phyloP scores from a whole-genome alignment of 2,888 invertebrate genomes.

The Luperina testacea region DNA sequence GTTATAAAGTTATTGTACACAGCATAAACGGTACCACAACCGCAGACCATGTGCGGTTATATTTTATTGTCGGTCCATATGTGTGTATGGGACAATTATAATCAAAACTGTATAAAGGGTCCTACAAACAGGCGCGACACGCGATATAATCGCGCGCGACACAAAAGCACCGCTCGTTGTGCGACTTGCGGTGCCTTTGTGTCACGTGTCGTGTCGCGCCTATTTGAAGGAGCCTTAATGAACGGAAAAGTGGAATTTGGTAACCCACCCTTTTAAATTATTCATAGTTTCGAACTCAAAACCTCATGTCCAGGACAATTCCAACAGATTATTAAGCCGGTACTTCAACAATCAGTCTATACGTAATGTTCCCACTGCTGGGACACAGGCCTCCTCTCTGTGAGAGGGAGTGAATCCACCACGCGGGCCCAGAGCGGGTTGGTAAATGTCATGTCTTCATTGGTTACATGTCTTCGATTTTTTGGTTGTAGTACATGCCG shows the following conservation, averaged over 20 bases:
- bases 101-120: neutral
- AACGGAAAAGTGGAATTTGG: neutral
- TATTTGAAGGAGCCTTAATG: no score
- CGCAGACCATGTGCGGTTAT: constrained; percentile 17
- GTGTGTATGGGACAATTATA: neutral
- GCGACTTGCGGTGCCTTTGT: no score
- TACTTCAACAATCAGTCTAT: neutral
- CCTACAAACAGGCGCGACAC: no score
- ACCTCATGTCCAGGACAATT: neutral
- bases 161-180: no score
- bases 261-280: neutral
- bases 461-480: neutral
- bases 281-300: neutral
- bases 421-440: neutral
- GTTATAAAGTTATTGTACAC: constrained; percentile 3
- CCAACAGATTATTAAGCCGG: neutral
- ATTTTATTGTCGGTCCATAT: neutral
- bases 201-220: no score
- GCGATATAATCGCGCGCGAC: no score
- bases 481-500: neutral
- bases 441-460: neutral
- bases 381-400: neutral
- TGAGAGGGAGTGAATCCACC: neutral
- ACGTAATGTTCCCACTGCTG: neutral
- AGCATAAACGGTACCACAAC: constrained; percentile 5